phyloP scores from a whole-genome alignment of 2,797 vertebrate species.

The Mallotus villosus region DNA sequence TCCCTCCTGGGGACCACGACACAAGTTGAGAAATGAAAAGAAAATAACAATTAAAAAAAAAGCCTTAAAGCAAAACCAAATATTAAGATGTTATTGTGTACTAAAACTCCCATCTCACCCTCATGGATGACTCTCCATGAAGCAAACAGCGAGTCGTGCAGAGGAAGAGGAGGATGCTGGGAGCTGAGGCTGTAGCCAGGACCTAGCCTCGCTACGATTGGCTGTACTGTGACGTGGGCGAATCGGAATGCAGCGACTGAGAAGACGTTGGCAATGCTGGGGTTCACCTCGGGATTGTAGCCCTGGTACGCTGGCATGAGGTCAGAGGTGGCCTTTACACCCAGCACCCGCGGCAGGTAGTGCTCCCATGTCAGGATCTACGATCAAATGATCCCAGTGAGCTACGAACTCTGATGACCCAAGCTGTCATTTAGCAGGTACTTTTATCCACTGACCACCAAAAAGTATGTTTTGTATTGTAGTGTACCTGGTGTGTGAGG shows the following conservation, averaged over 20 bases:
- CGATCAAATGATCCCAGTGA: background rate
- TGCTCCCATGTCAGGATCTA: slow-evolving; percentile 77
- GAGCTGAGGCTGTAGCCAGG: slow-evolving; percentile 65
- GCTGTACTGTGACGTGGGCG: slow-evolving; percentile 76
- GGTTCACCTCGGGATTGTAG: slow-evolving; percentile 66
- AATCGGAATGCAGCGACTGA: slow-evolving; percentile 76
- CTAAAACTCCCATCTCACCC: slow-evolving; percentile 55
- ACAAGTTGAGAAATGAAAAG: background rate
- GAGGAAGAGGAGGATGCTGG: slow-evolving; percentile 66
- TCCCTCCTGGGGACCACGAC: slow-evolving; percentile 66
- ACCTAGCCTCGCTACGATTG: slow-evolving; percentile 67
- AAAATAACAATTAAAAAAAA: too few relatives aligned
- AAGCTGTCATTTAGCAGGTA: background rate
- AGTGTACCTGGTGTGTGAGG: too few relatives aligned
- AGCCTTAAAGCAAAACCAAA: background rate
- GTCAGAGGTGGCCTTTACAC: slow-evolving; percentile 47
- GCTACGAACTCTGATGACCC: background rate
- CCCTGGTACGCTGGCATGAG: slow-evolving; percentile 68
- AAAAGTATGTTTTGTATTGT: too few relatives aligned
- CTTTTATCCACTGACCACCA: too few relatives aligned
- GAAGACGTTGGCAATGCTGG: slow-evolving; percentile 75
- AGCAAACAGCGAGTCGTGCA: slow-evolving; percentile 76
- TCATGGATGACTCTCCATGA: slow-evolving; percentile 80
- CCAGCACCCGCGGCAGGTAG: slow-evolving; percentile 75
- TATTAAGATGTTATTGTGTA: background rate